Evolutionary conservation across 2,888 invertebrate species (phyloP).

Genomic region (Mythimna ferrago): DNA sequence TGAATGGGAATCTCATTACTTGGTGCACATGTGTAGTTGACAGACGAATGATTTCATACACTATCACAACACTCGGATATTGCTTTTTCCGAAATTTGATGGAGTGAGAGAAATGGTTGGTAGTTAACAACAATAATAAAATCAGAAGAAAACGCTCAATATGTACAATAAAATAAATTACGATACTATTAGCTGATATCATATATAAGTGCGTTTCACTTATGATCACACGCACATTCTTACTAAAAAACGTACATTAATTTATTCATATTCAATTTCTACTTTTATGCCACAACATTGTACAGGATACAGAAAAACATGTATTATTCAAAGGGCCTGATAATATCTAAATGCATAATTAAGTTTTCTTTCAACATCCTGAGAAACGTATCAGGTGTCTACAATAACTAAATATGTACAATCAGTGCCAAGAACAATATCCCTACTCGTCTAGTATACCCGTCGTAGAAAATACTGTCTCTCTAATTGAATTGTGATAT

Average conservation of each 20-base stretch:
- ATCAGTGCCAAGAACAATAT: slow-evolving; percentile 42
- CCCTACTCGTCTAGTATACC: slow-evolving; percentile 6
- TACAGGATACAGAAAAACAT: slow-evolving; percentile 42
- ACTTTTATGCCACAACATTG: slow-evolving; percentile 31
- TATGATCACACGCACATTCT: slow-evolving; percentile 20
- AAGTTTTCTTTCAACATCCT: slow-evolving; percentile 47
- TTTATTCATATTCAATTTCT: slow-evolving; percentile 55
- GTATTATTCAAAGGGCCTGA: slow-evolving; percentile 47
- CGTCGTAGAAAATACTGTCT: slow-evolving; percentile 19
- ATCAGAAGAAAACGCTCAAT: background rate
- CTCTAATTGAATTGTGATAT: slow-evolving; percentile 43
- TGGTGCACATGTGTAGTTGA: slow-evolving; percentile 79
- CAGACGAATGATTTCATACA: slow-evolving; percentile 79
- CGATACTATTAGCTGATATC: background rate
- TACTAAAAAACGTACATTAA: slow-evolving; percentile 10
- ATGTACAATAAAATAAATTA: background rate
- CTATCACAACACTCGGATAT: slow-evolving; percentile 65
- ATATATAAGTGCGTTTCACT: slow-evolving; percentile 17
- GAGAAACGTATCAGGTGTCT: slow-evolving; percentile 49
- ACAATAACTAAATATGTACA: slow-evolving; percentile 33
- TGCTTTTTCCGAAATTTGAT: slow-evolving; percentile 65
- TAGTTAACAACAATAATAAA: slow-evolving; percentile 1
- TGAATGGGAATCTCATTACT: slow-evolving; percentile 86
- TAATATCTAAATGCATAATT: slow-evolving; percentile 49
- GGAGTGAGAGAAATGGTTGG: slow-evolving; percentile 21